Evolutionary conservation across 2,113 vertebrate genomes (phyloP), one percentile per base, ranked within the genome.

Genomic region (Xenopus laevis): DNA sequence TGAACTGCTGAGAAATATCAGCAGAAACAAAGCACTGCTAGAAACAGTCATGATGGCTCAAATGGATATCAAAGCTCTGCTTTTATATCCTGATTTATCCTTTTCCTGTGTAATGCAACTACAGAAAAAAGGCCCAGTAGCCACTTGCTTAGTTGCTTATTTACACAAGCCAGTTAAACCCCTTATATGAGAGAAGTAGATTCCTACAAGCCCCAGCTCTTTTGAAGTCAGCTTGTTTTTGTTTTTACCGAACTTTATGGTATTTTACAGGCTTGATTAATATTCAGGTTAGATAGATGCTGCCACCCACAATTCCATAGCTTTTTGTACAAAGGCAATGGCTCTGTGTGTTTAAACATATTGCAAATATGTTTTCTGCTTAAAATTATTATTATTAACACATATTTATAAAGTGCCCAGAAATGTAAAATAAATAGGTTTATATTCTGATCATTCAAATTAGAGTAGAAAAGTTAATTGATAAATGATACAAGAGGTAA

Each of bases 201-300:
- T 79, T 81, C 73, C 77, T 75, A 61, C 86, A 80, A 33, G 60
- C 77, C 61, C 15, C 53, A 0, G 70, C 83, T 33, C 4, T 90
- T 91, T 95, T 95, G 93, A 96, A 92, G 92, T 91, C 83, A 71
- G 83, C 86, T 86, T 84, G 85, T 86, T 91, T 93, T 96, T 95
- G 91, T 94, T 90, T 92, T 90, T 87, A 93, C 89, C 93, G 93
- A 92, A 91, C 87, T 89, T 85, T 83, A 91, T 84, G 87, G 86
- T 84, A 90, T 94, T 90, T 94, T 88, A 81, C 50, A 86, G 85
- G 85, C 72, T 87, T 91, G 81, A 91, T 94, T 94, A 92, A 89
- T 94, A 93, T 94, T 90, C 91, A 87, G 84, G 85, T 79, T 83
- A 80, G 74, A 76, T 81, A 86, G 83, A 80, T 78, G 64, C 81